Conservation (phyloP, 1,140 invertebrate species). For the Magallana gigas region DNA sequence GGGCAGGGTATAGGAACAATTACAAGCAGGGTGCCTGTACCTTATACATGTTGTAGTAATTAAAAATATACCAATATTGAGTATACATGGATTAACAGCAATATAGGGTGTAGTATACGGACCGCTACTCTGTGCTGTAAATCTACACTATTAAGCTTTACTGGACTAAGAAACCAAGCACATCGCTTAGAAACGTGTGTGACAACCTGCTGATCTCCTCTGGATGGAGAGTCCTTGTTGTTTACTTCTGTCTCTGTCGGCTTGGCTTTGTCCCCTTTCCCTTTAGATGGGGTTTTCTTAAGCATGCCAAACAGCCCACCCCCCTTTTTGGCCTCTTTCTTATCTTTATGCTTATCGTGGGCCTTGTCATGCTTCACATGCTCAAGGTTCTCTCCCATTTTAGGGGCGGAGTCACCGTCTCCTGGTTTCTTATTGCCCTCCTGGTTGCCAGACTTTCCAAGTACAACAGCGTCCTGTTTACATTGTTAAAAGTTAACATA, state of each 20-base stretch:
- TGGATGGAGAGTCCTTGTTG: background rate
- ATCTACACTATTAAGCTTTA: background rate
- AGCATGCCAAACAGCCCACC: slow-evolving; percentile 46
- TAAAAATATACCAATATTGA: background rate
- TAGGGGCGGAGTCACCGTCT: background rate
- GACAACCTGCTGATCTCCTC: background rate
- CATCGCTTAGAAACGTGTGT: background rate
- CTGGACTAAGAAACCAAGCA: slow-evolving; percentile 32
- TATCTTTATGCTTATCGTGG: slow-evolving; percentile 29
- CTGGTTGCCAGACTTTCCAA: background rate
- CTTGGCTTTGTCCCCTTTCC: slow-evolving; percentile 31
- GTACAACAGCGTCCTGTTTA: slow-evolving; percentile 37
- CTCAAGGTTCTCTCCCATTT: slow-evolving; percentile 33
- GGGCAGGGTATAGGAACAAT: too few relatives aligned
- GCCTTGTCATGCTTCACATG: slow-evolving; percentile 41
- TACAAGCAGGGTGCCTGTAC: too few relatives aligned
- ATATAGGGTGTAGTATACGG: background rate
- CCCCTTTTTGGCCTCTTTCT: slow-evolving; percentile 37
- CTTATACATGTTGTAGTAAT: too few relatives aligned
- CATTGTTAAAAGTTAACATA: background rate
- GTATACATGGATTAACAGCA: too few relatives aligned
- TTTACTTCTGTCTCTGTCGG: background rate
- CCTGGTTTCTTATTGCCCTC: background rate
- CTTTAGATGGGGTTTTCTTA: slow-evolving; percentile 42
- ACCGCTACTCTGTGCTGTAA: background rate